Base-by-base conservation (phyloP, 2,113 vertebrate genomes). In the Saccopteryx leptura region DNA sequence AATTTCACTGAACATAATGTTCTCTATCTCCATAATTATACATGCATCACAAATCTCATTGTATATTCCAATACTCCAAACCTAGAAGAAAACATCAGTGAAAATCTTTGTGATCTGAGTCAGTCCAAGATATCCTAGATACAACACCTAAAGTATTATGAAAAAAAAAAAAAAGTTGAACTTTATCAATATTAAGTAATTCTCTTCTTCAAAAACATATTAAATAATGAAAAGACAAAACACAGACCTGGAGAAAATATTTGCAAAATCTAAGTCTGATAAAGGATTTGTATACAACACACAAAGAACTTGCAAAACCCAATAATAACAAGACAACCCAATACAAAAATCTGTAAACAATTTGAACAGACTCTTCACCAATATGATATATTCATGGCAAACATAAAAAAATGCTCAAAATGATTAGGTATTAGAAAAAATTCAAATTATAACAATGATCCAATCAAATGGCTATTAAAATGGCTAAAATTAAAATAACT, bases 401-500 rank as follows among this genome's bases (percentile, higher is more conserved):
- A 90, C 24, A 90, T 61, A 52, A 84, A 61, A 75, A 66, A 31
- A 89, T 31, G 50, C 7, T 89, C 10, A 65, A 54, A 54, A 56
- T 94, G 28, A 84, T 26, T 61, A 50, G n/a, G 69, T 19, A 69
- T 60, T 60, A 39, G 69, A 68, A 78, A 78, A 83, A 52, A 68
- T 13, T 90, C 21, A 84, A 85, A 71, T 78, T 46, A 71, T 46
- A 83, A 82, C 19, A 56, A 69, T 58, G 46, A 78, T 39, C 58
- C 14, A 93, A 81, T 6, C 4, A 72, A 58, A 56, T 15, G 33
- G 13, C 33, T 48, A 54, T 54, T 63, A 63, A 54, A 90, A 85
- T 85, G 46, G 28, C 9, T 78, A 90, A 76, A 71, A 94, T 61
- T 79, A 88, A 95, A 87, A 33, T 75, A 88, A 56, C 33, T 88